Percentiles rank a stretch among this genome's conserved stretches.
phyloP scores from a whole-genome alignment of 1,140 invertebrate species.

The Carposina sasakii region DNA sequence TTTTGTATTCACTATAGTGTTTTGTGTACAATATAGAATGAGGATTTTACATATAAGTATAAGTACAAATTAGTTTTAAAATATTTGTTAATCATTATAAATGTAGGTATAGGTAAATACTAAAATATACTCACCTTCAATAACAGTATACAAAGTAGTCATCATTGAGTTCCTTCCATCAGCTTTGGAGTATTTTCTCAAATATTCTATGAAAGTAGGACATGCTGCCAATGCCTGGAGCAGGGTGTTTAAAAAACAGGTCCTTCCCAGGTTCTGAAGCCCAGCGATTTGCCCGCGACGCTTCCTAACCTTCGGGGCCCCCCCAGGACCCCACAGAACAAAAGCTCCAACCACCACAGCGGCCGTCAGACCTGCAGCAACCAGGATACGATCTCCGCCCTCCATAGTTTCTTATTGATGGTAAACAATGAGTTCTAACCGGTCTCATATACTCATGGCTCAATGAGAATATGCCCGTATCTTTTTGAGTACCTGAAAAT shows the following conservation, averaged over 20 bases:
- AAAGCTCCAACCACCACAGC: constrained; percentile 84
- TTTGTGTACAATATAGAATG: too few species aligned
- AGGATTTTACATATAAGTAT: too few species aligned
- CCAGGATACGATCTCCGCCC: constrained; percentile 76
- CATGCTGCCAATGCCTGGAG: constrained; percentile 88
- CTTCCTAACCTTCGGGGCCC: constrained; percentile 72
- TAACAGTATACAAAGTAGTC: constrained; percentile 76
- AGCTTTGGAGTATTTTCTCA: constrained; percentile 76
- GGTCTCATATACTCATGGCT: constrained; percentile 33
- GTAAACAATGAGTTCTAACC: constrained; percentile 7
- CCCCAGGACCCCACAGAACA: constrained; percentile 83
- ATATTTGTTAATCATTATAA: too few species aligned
- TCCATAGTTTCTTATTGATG: constrained; percentile 70
- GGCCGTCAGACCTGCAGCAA: constrained; percentile 82
- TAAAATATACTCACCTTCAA: constrained; percentile 71
- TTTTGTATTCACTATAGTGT: too few species aligned
- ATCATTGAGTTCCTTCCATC: constrained; percentile 76
- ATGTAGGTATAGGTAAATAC: too few species aligned
- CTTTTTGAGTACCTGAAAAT: too few species aligned
- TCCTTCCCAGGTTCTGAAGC: constrained; percentile 87
- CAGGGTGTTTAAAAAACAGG: constrained; percentile 90
- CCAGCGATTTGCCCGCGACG: constrained; percentile 82
- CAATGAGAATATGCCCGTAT: too few species aligned
- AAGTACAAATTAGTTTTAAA: too few species aligned
- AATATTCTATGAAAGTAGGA: constrained; percentile 86